Conservation (phyloP, 2,888 invertebrate species). For the Ceriagrion tenellum region DNA sequence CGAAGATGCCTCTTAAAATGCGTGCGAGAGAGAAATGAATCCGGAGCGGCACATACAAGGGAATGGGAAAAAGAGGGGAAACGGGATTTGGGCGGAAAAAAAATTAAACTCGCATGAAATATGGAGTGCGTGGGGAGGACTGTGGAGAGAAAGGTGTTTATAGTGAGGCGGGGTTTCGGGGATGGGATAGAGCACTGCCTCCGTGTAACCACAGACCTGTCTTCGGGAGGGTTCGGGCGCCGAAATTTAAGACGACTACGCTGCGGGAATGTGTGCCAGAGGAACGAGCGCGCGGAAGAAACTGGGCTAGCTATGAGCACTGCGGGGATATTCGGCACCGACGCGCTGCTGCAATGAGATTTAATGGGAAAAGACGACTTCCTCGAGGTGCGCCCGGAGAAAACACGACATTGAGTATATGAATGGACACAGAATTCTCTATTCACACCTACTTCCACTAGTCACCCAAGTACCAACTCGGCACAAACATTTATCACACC, state of each 20-base stretch:
- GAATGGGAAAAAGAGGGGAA: not conserved
- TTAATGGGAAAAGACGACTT: not conserved
- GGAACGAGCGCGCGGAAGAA: not conserved
- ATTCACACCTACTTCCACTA: not conserved
- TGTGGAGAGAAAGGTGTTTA: constrained; percentile 4
- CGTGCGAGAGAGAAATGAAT: not conserved
- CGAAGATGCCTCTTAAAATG: not conserved
- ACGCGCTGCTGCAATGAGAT: not conserved
- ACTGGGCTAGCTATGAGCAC: not conserved
- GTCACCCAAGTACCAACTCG: not conserved
- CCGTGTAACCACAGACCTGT: constrained; percentile 43
- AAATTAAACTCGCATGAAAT: constrained; percentile 32
- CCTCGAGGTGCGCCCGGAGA: not conserved
- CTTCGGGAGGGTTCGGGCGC: not conserved
- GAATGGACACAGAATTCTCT: not conserved
- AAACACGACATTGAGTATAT: not conserved
- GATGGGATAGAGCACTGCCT: not conserved
- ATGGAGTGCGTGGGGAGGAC: not conserved
- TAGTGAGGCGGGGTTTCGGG: not conserved
- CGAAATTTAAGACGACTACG: constrained; percentile 55
- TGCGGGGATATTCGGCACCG: constrained; percentile 33
- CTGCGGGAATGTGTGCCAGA: constrained; percentile 39
- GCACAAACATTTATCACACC: not conserved
- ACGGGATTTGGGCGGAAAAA: constrained; percentile 37
- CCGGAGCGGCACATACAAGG: not conserved